phyloP scores from a whole-genome alignment of 2,113 vertebrate genomes.

The Seriola dumerili region DNA sequence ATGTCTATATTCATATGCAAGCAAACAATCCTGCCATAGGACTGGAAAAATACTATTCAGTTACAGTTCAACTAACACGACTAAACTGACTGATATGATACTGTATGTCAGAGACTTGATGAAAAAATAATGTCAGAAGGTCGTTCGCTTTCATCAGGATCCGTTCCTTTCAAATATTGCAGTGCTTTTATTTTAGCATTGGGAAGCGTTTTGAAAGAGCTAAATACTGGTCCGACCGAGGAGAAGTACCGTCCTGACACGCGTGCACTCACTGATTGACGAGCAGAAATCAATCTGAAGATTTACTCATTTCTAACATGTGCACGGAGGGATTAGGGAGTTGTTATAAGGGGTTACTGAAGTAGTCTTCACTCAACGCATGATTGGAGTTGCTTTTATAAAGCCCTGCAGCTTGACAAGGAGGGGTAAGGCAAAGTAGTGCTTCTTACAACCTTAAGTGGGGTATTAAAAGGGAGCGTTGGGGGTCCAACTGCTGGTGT shows the following conservation, averaged over 20 bases:
- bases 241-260: slow-evolving; percentile 18
- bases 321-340: background rate
- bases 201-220: slow-evolving; percentile 41
- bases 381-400: background rate
- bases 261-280: background rate
- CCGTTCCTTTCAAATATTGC: slow-evolving; percentile 27
- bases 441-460: slow-evolving; percentile 37
- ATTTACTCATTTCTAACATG: background rate
- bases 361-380: background rate
- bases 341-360: background rate
- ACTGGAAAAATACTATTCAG: slow-evolving; percentile 37
- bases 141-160: slow-evolving; percentile 1
- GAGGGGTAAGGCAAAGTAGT: slow-evolving; percentile 74
- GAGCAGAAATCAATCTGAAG: slow-evolving; percentile 6
- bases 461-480: background rate
- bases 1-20: slow-evolving; percentile 56
- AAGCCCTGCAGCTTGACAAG: slow-evolving; percentile 76
- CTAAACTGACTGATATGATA: slow-evolving; percentile 39
- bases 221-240: slow-evolving; percentile 39
- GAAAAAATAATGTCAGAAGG: slow-evolving; percentile 33
- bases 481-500: slow-evolving; percentile 67
- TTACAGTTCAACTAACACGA: slow-evolving; percentile 47
- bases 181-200: slow-evolving; percentile 28
- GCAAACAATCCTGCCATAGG: slow-evolving; percentile 50
- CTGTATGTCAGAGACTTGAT: background rate